These are phyloP conservation scores for Apodemia duryi DNA, from an alignment of 2,888 invertebrate genomes.

Conservation along the genomic window DNA sequence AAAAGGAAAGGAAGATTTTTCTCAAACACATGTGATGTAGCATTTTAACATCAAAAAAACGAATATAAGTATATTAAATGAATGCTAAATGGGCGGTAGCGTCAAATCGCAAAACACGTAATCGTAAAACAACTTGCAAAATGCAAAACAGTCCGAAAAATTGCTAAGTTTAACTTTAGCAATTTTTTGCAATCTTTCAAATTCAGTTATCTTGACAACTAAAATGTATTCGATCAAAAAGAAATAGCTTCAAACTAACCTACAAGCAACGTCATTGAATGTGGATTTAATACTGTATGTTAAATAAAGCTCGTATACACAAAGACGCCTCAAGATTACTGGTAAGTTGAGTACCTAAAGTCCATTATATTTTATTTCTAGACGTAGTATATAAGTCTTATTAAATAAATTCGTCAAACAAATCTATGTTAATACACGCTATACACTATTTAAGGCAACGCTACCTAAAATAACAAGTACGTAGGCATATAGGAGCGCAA, in stretches of 20 bases:
- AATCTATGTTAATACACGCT: slow-evolving; percentile 9
- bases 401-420: slow-evolving; percentile 13
- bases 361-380: slow-evolving; percentile 1
- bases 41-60: not conserved
- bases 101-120: not conserved
- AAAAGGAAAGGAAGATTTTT: no score
- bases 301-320: slow-evolving; percentile 10
- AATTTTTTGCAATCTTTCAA: not conserved
- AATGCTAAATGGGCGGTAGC: not conserved
- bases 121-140: not conserved
- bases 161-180: not conserved
- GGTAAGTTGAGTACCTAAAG: not conserved
- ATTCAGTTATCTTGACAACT: not conserved
- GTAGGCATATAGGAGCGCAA: slow-evolving; percentile 20
- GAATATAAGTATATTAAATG: not conserved
- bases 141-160: not conserved
- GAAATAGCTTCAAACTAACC: slow-evolving; percentile 4
- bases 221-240: not conserved
- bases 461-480: slow-evolving; percentile 6
- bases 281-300: slow-evolving; percentile 11
- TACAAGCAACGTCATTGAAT: not conserved
- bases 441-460: slow-evolving; percentile 16
- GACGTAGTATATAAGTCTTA: slow-evolving; percentile 7
- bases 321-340: slow-evolving; percentile 8
- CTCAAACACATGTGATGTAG: no score